Percentiles rank a stretch among this genome's conserved stretches.
phyloP scores from a whole-genome alignment of 2,113 vertebrate genomes.

The Nesoenas mayeri region DNA sequence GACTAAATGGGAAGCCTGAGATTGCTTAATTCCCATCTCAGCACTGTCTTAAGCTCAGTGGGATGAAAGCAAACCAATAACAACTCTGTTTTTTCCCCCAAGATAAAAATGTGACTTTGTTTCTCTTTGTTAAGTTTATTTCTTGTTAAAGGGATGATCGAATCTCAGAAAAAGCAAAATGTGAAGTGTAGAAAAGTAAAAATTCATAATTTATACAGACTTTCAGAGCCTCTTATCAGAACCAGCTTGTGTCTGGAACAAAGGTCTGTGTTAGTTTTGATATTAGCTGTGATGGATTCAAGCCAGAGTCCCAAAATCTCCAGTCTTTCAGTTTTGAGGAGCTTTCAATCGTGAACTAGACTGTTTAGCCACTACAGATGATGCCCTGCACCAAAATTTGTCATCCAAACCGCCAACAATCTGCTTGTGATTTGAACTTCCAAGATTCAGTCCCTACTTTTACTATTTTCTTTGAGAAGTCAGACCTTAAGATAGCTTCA shows the following conservation, averaged over 20 bases:
- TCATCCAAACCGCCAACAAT: neutral
- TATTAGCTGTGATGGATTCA: neutral
- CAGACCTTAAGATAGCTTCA: neutral
- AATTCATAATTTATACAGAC: accelerated
- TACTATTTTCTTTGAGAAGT: neutral
- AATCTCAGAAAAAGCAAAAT: neutral
- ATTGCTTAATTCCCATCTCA: neutral
- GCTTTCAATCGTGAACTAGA: neutral
- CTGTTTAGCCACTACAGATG: neutral
- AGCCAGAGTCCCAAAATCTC: neutral
- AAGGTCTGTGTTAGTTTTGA: neutral
- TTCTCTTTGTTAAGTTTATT: neutral
- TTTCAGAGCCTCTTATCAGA: neutral
- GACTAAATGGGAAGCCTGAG: neutral
- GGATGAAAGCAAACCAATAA: neutral
- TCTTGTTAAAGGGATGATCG: neutral
- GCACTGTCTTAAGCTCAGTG: neutral
- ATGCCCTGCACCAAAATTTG: neutral
- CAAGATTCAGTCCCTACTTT: neutral
- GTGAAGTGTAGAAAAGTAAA: neutral
- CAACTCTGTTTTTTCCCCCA: neutral
- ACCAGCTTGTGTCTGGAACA: neutral
- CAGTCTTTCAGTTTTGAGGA: neutral
- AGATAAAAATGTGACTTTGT: neutral
- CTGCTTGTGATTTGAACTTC: neutral